These are phyloP conservation scores for Caenorhabditis doughertyi DNA, from an alignment of 2,888 invertebrate species.

Conservation along the genomic window DNA sequence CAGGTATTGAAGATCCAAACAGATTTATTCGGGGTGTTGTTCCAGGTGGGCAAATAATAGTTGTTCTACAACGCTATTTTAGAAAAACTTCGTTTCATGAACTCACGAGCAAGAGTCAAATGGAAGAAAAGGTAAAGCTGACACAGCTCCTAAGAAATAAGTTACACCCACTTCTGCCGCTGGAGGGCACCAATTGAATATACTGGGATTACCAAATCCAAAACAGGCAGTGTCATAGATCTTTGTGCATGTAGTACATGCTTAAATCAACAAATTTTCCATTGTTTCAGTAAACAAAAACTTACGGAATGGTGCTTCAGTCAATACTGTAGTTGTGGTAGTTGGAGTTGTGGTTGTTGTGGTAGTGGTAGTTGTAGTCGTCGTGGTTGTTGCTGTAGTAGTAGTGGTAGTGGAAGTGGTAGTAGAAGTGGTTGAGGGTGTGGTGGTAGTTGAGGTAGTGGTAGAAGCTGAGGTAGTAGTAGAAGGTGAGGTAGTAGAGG, in stretches of 20 bases:
- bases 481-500: neutral
- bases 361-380: conserved; percentile 17
- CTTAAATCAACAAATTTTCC: neutral
- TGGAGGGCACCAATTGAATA: conserved; percentile 1
- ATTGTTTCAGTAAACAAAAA: neutral
- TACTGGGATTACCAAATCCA: conserved; percentile 5
- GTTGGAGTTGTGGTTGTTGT: conserved; percentile 31
- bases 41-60: conserved; percentile 32
- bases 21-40: conserved; percentile 11
- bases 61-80: conserved; percentile 1
- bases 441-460: neutral
- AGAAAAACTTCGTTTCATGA: neutral
- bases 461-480: conserved; percentile 2
- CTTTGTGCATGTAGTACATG: conserved; percentile 27
- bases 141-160: conserved; percentile 11
- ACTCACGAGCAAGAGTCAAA: conserved; percentile 24
- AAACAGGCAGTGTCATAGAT: conserved; percentile 23
- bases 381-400: neutral
- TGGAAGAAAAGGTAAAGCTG: conserved; percentile 17
- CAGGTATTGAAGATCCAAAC: conserved; percentile 31
- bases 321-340: conserved; percentile 14
- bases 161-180: conserved; percentile 36
- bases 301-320: conserved; percentile 45
- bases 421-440: neutral
- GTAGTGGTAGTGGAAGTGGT: neutral